Conservation (phyloP, 1,140 invertebrate species). For the Neodiprion fabricii region DNA sequence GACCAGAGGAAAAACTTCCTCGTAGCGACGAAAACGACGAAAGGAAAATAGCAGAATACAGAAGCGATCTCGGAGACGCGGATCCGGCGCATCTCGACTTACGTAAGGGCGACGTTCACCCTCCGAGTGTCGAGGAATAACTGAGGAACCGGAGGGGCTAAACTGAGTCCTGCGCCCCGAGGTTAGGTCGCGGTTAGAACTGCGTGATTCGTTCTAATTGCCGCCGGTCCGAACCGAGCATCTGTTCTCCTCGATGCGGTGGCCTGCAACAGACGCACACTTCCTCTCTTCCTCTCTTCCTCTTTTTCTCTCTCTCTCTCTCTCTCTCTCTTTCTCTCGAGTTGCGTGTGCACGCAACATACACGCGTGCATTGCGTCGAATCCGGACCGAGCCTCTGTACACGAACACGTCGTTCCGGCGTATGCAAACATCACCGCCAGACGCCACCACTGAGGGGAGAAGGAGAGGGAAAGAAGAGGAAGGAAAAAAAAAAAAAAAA, state of each 20-base stretch:
- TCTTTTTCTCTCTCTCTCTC: too few species aligned
- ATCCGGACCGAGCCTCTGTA: too few species aligned
- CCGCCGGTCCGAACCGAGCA: conserved; percentile 3
- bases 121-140: conserved; percentile 2
- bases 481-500: too few species aligned
- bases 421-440: too few species aligned
- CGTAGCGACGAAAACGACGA: neutral
- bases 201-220: conserved; percentile 7
- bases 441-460: too few species aligned
- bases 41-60: neutral
- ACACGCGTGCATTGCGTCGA: too few species aligned
- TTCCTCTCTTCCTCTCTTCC: neutral
- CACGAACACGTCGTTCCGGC: too few species aligned
- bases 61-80: neutral
- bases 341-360: too few species aligned
- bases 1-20: too few species aligned
- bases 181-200: neutral
- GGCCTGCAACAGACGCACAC: neutral
- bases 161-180: conserved; percentile 1
- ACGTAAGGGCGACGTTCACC: neutral
- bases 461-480: too few species aligned
- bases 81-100: neutral
- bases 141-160: neutral
- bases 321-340: too few species aligned
- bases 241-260: neutral